A percentile compares a stretch with the other conserved stretches of the same genome.
Conservation (phyloP, 2,113 vertebrate genomes). For the Hypocryptadius cinnamomeus region DNA sequence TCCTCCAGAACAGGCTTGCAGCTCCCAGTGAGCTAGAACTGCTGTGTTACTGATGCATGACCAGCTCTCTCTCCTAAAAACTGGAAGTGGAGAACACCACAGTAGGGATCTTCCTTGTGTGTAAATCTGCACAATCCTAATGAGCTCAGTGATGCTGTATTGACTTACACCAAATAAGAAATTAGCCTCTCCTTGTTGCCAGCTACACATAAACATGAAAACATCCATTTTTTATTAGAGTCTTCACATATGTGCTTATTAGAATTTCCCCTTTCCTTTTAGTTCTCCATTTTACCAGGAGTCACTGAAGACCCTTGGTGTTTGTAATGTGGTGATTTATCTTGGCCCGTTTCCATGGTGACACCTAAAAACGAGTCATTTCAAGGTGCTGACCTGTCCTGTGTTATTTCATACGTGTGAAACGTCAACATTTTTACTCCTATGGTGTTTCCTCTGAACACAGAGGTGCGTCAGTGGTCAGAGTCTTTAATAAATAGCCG, state of each 20-base stretch:
- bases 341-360: conserved; percentile 71
- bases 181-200: not conserved
- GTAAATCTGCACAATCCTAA: not conserved
- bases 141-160: not conserved
- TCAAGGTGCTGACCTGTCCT: conserved; percentile 61
- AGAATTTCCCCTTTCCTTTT: conserved; percentile 11
- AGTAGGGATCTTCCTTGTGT: not conserved
- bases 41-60: not conserved
- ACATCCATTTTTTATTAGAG: conserved; percentile 10
- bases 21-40: not conserved
- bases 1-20: not conserved
- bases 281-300: not conserved
- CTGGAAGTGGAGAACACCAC: not conserved
- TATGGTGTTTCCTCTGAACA: conserved; percentile 42
- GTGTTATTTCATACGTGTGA: conserved; percentile 65
- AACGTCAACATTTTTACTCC: conserved; percentile 55
- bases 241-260: conserved; percentile 13
- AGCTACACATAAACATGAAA: conserved; percentile 12
- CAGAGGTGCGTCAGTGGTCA: conserved; percentile 45
- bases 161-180: not conserved
- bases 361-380: conserved; percentile 63
- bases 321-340: conserved; percentile 52
- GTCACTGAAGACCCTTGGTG: conserved; percentile 35
- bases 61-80: not conserved
- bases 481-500: conserved; percentile 57